These are phyloP conservation scores for Zophobas atratus DNA, from an alignment of 1,140 invertebrate genomes.

Conservation along the genomic window DNA sequence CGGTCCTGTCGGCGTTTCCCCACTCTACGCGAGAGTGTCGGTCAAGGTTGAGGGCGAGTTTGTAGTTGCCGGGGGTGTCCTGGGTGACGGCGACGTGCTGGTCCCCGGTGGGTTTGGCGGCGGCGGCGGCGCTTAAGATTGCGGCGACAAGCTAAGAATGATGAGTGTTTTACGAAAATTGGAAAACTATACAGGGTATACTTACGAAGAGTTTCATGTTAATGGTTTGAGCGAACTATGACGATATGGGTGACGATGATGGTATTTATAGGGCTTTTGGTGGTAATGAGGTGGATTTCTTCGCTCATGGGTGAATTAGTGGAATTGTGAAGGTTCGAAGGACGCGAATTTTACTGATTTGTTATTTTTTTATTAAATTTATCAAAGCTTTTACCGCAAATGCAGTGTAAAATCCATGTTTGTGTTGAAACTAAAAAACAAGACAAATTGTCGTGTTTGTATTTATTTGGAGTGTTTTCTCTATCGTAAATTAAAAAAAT, in stretches of 20 bases:
- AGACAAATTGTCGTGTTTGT: no score
- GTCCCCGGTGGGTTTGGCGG: slow-evolving; percentile 13
- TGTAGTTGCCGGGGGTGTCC: slow-evolving; percentile 57
- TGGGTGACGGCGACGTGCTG: slow-evolving; percentile 51
- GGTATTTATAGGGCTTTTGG: no score
- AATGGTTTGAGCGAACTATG: no score
- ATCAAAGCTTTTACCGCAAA: neutral
- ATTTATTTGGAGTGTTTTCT: no score
- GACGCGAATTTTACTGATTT: neutral
- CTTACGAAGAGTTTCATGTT: slow-evolving; percentile 38
- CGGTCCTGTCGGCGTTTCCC: slow-evolving; percentile 51
- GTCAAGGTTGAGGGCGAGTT: slow-evolving; percentile 44
- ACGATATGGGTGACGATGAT: no score
- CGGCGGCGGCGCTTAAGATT: neutral
- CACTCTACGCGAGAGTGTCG: slow-evolving; percentile 51
- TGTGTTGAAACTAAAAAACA: no score
- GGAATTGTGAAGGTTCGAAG: no score
- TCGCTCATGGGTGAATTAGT: no score
- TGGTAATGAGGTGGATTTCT: no score
- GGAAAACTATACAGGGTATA: slow-evolving; percentile 19
- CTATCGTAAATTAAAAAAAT: no score
- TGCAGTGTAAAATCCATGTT: no score
- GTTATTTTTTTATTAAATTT: neutral
- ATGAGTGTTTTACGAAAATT: slow-evolving; percentile 15
- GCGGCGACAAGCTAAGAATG: slow-evolving; percentile 24